phyloP scores from a whole-genome alignment of 2,888 invertebrate genomes.

The Leucozona laternaria region DNA sequence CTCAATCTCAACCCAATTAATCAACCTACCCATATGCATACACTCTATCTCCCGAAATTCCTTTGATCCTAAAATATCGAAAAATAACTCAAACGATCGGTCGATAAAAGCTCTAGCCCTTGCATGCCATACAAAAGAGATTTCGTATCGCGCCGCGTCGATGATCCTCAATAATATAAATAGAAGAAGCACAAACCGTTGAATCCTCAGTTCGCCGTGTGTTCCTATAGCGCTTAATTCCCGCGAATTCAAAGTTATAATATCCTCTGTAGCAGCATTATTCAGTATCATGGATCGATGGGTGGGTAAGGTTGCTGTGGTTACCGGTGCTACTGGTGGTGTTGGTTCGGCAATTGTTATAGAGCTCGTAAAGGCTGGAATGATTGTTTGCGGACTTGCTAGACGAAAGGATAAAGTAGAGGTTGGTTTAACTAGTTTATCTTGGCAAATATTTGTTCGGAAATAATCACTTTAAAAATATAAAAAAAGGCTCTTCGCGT shows the following conservation, averaged over 20 bases:
- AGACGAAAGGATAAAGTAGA: slow-evolving; percentile 78
- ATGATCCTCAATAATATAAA: slow-evolving; percentile 69
- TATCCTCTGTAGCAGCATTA: slow-evolving; percentile 19
- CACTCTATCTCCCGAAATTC: slow-evolving; percentile 24
- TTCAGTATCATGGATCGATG: slow-evolving; percentile 75
- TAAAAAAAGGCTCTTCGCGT: slow-evolving; percentile 76
- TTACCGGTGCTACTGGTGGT: slow-evolving; percentile 77
- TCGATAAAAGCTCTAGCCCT: slow-evolving; percentile 44
- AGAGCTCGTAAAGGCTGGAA: slow-evolving; percentile 77
- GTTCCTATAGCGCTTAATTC: slow-evolving; percentile 53
- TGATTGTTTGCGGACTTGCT: slow-evolving; percentile 78
- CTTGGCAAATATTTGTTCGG: not conserved
- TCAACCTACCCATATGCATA: slow-evolving; percentile 23
- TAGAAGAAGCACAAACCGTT: slow-evolving; percentile 58
- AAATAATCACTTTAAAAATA: not conserved
- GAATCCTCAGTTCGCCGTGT: slow-evolving; percentile 66
- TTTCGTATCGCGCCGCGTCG: slow-evolving; percentile 26
- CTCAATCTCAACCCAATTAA: slow-evolving; percentile 40
- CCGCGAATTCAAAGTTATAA: slow-evolving; percentile 18
- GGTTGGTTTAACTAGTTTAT: slow-evolving; percentile 60
- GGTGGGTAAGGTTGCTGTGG: slow-evolving; percentile 77
- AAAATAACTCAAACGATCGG: slow-evolving; percentile 62
- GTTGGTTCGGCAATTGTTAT: slow-evolving; percentile 77
- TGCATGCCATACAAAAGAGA: not conserved
- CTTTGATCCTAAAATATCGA: slow-evolving; percentile 73